A percentile compares a stretch with the other conserved stretches of the same genome.
Evolutionary conservation across 2,113 vertebrate species (phyloP).

Genomic region (Dicaeum eximium): DNA sequence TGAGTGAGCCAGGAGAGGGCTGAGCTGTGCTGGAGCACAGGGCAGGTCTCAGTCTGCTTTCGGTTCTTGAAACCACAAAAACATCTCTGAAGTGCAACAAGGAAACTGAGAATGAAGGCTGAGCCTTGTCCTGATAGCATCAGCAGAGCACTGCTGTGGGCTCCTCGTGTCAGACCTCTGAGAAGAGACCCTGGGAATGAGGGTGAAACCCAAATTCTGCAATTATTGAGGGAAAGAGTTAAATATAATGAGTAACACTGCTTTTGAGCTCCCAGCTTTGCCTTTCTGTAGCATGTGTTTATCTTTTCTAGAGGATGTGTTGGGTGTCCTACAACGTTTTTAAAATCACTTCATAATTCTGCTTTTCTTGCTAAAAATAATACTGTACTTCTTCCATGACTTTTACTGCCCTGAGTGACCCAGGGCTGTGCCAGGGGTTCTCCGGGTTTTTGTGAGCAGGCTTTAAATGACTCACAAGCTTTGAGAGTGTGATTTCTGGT

Average conservation of each 20-base stretch:
- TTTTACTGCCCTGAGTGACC: background rate
- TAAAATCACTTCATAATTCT: background rate
- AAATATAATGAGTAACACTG: background rate
- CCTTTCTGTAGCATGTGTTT: fast-evolving
- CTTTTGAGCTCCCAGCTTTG: background rate
- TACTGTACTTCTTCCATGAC: fast-evolving
- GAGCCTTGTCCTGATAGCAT: background rate
- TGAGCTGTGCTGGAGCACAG: background rate
- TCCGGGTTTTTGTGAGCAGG: background rate
- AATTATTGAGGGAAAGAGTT: background rate
- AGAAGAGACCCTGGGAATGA: background rate
- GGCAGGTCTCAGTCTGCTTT: background rate
- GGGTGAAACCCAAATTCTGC: background rate
- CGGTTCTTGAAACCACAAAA: conserved; percentile 42
- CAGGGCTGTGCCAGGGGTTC: background rate
- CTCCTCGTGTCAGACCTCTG: background rate
- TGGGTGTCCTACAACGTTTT: background rate
- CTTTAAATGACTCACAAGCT: background rate
- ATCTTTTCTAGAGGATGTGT: background rate
- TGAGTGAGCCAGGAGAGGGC: background rate
- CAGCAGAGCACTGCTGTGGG: background rate
- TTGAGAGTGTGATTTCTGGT: background rate
- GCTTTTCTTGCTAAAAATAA: background rate
- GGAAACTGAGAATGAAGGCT: background rate
- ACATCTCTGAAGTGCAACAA: background rate